These are phyloP conservation scores for Synergus umbraculus DNA, from an alignment of 2,888 invertebrate species.

Conservation along the genomic window DNA sequence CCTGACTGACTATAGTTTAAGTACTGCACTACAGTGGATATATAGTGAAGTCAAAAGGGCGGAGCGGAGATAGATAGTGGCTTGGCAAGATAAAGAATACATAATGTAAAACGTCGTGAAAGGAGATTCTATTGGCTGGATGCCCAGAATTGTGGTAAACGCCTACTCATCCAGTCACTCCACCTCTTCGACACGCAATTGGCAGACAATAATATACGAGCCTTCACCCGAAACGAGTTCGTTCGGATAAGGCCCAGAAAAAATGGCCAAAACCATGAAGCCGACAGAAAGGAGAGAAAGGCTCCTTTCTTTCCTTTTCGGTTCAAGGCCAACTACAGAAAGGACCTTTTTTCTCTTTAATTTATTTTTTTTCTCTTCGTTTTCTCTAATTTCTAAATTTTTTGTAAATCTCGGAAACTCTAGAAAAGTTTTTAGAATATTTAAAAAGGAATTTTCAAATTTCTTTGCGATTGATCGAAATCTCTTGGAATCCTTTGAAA, in stretches of 20 bases:
- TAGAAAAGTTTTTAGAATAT: too few species aligned
- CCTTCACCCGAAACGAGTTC: not conserved
- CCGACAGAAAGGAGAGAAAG: not conserved
- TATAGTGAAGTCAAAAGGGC: slow-evolving; percentile 61
- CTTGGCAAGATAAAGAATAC: slow-evolving; percentile 75
- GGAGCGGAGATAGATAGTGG: slow-evolving; percentile 73
- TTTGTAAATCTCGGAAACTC: too few species aligned
- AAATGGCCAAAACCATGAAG: slow-evolving; percentile 3
- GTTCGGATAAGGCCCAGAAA: not conserved
- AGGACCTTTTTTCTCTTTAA: slow-evolving; percentile 37
- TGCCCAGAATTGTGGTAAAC: slow-evolving; percentile 67
- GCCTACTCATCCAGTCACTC: slow-evolving; percentile 71
- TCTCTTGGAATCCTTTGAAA: too few species aligned
- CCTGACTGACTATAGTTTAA: slow-evolving; percentile 19
- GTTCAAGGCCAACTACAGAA: not conserved
- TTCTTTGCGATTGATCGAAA: too few species aligned
- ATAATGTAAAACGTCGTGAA: slow-evolving; percentile 70
- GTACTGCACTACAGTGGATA: slow-evolving; percentile 17
- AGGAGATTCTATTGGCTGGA: slow-evolving; percentile 70
- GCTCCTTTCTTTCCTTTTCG: not conserved
- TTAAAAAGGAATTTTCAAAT: too few species aligned
- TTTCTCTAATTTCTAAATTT: too few species aligned
- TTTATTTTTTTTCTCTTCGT: too few species aligned
- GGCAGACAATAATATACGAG: slow-evolving; percentile 62
- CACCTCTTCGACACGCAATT: slow-evolving; percentile 71